Conservation (phyloP, 2,888 invertebrate species). For the Athalia cordata region DNA sequence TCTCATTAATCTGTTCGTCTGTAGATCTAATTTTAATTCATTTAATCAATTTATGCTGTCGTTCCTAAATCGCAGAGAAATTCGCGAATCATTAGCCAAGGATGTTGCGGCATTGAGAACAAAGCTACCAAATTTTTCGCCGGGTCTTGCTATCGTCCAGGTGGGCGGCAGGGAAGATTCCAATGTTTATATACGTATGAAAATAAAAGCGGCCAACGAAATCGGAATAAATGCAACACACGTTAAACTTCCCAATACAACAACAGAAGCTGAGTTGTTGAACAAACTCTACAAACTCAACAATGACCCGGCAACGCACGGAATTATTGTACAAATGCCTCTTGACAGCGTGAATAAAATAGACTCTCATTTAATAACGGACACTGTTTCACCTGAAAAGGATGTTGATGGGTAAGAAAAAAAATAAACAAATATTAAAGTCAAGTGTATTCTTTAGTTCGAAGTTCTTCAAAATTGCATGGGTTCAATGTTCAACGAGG, state of each 20-base stretch:
- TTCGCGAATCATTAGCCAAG: conserved; percentile 80
- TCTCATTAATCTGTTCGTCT: neutral
- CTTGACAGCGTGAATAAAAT: conserved; percentile 89
- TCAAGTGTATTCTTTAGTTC: no score
- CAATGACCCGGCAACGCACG: conserved; percentile 88
- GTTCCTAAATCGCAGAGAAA: conserved; percentile 77
- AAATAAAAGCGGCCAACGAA: conserved; percentile 92
- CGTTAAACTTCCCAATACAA: conserved; percentile 85
- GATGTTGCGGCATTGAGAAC: conserved; percentile 80
- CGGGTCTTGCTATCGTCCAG: conserved; percentile 93
- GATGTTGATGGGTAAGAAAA: conserved; percentile 93
- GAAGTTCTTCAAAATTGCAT: neutral
- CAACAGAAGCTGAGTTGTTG: conserved; percentile 88
- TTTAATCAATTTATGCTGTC: neutral
- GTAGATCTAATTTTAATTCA: neutral
- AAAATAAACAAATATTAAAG: neutral
- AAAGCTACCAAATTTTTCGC: conserved; percentile 79
- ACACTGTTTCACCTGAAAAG: conserved; percentile 90
- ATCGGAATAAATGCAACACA: conserved; percentile 92
- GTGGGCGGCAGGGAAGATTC: conserved; percentile 98
- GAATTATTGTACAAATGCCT: conserved; percentile 98
- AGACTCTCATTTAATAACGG: conserved; percentile 90
- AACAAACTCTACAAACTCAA: conserved; percentile 85
- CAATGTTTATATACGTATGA: conserved; percentile 98
- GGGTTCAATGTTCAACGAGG: neutral